Conservation (phyloP, 2,888 invertebrate species). For the Apamea crenata region DNA sequence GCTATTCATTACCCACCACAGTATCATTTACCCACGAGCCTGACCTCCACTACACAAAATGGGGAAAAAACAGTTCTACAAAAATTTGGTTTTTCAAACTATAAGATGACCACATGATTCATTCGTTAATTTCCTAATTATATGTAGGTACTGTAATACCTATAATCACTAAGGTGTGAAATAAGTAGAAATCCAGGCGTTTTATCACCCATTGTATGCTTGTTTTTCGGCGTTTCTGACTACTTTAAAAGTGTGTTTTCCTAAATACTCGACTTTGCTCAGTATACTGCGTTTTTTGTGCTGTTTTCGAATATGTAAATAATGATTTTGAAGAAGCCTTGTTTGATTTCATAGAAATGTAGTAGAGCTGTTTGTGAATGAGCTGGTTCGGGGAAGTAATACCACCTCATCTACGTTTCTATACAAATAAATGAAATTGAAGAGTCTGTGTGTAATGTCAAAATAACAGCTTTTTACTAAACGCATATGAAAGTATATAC, state of each 20-base stretch:
- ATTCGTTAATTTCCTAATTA: constrained; percentile 10
- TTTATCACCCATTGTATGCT: constrained; percentile 9
- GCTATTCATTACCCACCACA: no score
- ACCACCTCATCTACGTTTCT: not conserved
- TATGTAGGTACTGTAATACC: not conserved
- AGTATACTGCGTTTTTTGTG: constrained; percentile 8
- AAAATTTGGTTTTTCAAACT: not conserved
- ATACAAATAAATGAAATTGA: no score
- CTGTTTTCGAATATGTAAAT: not conserved
- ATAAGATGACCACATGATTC: not conserved
- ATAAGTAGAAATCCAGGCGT: not conserved
- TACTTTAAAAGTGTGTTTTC: not conserved
- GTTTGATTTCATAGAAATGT: not conserved
- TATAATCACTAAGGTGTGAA: constrained; percentile 4
- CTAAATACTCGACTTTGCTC: constrained; percentile 1
- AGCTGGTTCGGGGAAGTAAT: not conserved
- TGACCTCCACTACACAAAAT: not conserved
- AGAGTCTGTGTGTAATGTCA: no score
- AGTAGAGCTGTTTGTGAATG: not conserved
- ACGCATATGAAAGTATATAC: no score
- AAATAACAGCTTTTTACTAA: no score
- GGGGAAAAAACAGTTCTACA: not conserved
- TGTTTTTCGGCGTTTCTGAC: not conserved
- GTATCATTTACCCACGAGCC: not conserved
- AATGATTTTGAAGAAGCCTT: not conserved